Evolutionary conservation across 2,888 invertebrate genomes (phyloP).

Genomic region (Mycalesis mineus): DNA sequence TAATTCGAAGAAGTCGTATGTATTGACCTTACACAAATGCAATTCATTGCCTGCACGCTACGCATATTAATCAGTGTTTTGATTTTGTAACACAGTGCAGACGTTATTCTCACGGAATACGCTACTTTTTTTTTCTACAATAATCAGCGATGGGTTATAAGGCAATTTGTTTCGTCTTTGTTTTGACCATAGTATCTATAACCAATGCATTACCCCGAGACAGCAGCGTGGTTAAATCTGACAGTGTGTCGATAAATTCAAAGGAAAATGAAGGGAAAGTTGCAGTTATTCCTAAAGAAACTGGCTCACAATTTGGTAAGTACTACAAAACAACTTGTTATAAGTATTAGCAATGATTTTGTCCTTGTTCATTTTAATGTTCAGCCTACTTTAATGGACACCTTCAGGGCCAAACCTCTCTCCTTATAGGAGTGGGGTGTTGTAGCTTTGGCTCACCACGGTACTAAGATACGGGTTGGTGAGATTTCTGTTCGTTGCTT

Average conservation of each 20-base stretch:
- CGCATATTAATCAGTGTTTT: constrained; percentile 7
- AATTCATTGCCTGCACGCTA: constrained; percentile 23
- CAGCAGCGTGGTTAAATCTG: constrained; percentile 30
- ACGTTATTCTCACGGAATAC: neutral
- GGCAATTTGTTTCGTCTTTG: constrained; percentile 16
- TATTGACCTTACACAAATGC: constrained; percentile 25
- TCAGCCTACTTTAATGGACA: too few species aligned
- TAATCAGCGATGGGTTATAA: constrained; percentile 26
- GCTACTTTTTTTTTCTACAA: neutral
- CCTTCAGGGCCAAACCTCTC: too few species aligned
- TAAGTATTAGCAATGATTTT: too few species aligned
- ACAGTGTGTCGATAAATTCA: constrained; percentile 23
- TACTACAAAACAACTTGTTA: constrained; percentile 5
- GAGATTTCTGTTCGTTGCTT: too few species aligned
- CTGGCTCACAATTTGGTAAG: constrained; percentile 23
- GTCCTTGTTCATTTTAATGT: too few species aligned
- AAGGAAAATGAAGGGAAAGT: constrained; percentile 8
- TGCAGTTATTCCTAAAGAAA: constrained; percentile 24
- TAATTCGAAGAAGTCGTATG: constrained; percentile 14
- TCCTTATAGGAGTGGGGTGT: too few species aligned
- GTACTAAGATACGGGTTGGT: too few species aligned
- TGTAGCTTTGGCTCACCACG: too few species aligned
- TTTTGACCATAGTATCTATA: constrained; percentile 14
- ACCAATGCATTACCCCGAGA: constrained; percentile 40
- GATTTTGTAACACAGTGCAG: neutral